Conservation (phyloP, 2,113 vertebrate species). For the Myrmophylax atrothorax region DNA sequence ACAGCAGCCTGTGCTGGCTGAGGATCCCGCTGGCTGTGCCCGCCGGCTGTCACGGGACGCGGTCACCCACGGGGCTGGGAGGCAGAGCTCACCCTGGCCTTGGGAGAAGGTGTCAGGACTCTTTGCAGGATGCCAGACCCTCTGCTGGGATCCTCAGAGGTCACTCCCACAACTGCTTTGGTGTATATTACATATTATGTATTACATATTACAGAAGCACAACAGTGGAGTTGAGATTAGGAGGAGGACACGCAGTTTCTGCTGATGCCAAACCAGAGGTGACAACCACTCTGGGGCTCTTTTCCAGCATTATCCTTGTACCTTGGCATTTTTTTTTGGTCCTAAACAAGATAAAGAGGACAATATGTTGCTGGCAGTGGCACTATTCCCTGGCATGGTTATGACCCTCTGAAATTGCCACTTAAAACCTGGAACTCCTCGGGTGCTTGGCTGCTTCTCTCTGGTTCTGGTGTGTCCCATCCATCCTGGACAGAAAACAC, state of each 20-base stretch:
- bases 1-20: not conserved
- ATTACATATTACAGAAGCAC: not conserved
- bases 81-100: not conserved
- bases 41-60: accelerated
- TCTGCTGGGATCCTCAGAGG: not conserved
- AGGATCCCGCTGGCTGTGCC: not conserved
- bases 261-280: not conserved
- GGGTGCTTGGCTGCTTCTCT: not conserved
- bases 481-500: not conserved
- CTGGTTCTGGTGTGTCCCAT: accelerated
- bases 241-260: not conserved
- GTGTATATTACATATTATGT: accelerated
- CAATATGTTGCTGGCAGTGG: accelerated
- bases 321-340: not conserved
- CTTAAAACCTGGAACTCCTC: accelerated
- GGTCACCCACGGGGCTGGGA: not conserved
- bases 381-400: accelerated
- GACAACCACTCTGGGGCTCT: not conserved
- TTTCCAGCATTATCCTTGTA: not conserved
- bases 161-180: accelerated
- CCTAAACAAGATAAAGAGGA: not conserved
- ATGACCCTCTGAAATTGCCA: not conserved
- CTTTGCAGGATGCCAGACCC: not conserved
- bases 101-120: accelerated
- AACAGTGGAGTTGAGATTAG: accelerated